Evolutionary conservation across 2,113 vertebrate species (phyloP).

Genomic region (Protobothrops mucrosquamatus): DNA sequence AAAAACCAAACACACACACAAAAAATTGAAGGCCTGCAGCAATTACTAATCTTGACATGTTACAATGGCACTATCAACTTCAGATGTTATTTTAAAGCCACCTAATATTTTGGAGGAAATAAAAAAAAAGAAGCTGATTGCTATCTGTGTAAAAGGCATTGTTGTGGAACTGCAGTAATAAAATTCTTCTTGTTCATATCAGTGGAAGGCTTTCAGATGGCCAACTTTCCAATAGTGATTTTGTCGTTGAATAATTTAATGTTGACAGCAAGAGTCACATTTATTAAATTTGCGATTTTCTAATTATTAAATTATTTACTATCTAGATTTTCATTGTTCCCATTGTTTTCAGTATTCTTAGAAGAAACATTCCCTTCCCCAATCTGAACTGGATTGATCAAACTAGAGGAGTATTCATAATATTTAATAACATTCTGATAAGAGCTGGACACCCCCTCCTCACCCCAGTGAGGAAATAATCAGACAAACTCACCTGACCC

Average conservation of each 20-base stretch:
- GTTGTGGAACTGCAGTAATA: slow-evolving; percentile 63
- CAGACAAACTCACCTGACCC: no score
- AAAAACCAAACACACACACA: slow-evolving; percentile 16
- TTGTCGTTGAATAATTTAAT: slow-evolving; percentile 47
- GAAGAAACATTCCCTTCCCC: neutral
- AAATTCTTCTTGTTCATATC: slow-evolving; percentile 49
- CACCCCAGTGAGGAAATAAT: no score
- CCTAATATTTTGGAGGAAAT: slow-evolving; percentile 78
- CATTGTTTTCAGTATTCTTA: neutral
- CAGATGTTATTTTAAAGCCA: slow-evolving; percentile 53
- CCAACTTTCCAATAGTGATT: slow-evolving; percentile 56
- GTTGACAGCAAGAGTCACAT: neutral
- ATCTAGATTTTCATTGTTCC: neutral
- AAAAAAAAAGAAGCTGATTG: slow-evolving; percentile 61
- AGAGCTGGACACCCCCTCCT: no score
- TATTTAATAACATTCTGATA: neutral
- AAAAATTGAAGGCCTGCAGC: slow-evolving; percentile 39
- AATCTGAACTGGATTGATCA: neutral
- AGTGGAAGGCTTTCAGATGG: slow-evolving; percentile 51
- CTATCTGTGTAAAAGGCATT: slow-evolving; percentile 68
- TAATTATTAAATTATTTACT: neutral
- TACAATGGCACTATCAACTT: slow-evolving; percentile 61
- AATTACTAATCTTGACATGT: slow-evolving; percentile 53
- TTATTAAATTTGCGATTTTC: neutral
- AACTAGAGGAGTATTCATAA: neutral